phyloP scores from a whole-genome alignment of 2,888 invertebrate species.

The Hymenopus coronatus region DNA sequence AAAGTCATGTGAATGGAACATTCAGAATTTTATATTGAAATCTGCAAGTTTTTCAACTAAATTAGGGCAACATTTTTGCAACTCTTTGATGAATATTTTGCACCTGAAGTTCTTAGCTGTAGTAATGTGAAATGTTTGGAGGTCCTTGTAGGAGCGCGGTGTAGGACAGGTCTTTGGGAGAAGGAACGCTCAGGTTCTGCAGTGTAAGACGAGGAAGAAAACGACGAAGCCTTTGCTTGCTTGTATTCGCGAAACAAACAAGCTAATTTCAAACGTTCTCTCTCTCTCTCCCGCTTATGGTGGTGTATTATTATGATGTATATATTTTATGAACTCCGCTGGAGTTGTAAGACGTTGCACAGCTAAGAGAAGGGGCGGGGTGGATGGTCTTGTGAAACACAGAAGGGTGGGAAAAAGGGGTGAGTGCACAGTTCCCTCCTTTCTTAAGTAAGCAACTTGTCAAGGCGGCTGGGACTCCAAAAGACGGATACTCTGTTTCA shows the following conservation, averaged over 20 bases:
- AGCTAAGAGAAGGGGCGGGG: background rate
- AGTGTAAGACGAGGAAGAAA: constrained; percentile 7
- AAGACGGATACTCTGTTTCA: constrained; percentile 2
- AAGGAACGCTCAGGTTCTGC: background rate
- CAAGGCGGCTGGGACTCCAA: background rate
- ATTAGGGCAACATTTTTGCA: too few relatives aligned
- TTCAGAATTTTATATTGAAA: too few relatives aligned
- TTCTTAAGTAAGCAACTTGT: constrained; percentile 29
- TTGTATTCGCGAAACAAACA: constrained; percentile 34
- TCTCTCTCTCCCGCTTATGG: constrained; percentile 25
- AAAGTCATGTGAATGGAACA: too few relatives aligned
- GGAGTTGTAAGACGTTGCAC: constrained; percentile 19
- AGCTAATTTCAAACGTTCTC: constrained; percentile 35
- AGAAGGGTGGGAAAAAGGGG: constrained; percentile 14
- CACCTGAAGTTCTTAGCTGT: too few relatives aligned
- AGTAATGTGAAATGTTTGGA: too few relatives aligned
- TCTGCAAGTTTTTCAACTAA: too few relatives aligned
- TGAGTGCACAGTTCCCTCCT: constrained; percentile 4
- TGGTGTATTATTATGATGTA: constrained; percentile 36
- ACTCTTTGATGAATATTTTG: too few relatives aligned
- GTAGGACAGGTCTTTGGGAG: background rate
- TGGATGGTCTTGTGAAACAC: background rate
- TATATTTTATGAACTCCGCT: constrained; percentile 35
- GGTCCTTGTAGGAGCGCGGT: background rate
- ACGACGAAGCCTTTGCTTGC: constrained; percentile 19